Evolutionary conservation across 2,888 invertebrate genomes (phyloP), one percentile per base, ranked within the genome.

Genomic region (Cerceris ruficornis): DNA sequence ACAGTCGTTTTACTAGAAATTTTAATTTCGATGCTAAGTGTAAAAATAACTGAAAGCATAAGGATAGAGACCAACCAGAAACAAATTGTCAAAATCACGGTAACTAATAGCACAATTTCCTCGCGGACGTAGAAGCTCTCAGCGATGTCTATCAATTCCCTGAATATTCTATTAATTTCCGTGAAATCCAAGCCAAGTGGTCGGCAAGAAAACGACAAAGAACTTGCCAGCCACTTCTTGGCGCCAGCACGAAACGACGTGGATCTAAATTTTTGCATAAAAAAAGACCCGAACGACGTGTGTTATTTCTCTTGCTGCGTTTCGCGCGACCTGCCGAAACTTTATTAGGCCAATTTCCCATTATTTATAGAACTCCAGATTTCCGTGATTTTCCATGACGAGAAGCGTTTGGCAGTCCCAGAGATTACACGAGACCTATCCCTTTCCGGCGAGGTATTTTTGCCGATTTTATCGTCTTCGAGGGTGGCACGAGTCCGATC

Each of bases 311-410:
- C 49, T 17, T 11, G 55, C 39, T 14, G 14, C 15, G 52, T 49
- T 13, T 28, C 64, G 49, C 52, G 46, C 46, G 55, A 17, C 61
- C 52, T 14, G 9, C 66, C 15, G 55, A 28, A 8, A 58, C 14
- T 54, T 75, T 77, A 78, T 61, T 75, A 75, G 43, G n/a, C 67
- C 55, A 17, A 59, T 62, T 42, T 15, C 49, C 50, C 55, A 75
- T 73, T 73, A 78, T 75, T 72, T 75, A 69, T 73, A 69, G 59
- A 61, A 58, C 11, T 67, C 52, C 11, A 42, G 41, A 77, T 71
- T 80, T 77, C 71, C 62, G 59, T 28, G 28, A 28, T 28, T 28
- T 28, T 28, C 28, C 4, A 28, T 28, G 28, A 28, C 28, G 28
- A 28, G 28, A 28, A 28, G 28, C 28, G 28, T 28, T 28, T 28